Conservation (phyloP, 2,888 invertebrate species). For the Ectropis crepuscularia region DNA sequence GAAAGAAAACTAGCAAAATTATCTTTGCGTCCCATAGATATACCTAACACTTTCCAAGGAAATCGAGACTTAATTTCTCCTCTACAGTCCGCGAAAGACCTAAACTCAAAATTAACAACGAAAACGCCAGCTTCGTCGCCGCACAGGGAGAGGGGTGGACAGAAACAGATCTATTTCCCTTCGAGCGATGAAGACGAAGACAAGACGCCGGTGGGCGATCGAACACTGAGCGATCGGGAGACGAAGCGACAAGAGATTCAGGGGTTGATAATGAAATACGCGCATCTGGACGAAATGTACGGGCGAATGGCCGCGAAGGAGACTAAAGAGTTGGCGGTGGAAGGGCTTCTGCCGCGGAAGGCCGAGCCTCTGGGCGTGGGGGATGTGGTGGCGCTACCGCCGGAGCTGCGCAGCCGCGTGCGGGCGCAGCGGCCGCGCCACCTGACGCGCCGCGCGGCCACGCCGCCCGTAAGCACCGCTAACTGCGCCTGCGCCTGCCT, state of each 20-base stretch:
- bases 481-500: conserved; percentile 74
- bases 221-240: conserved; percentile 88
- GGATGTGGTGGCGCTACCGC: conserved; percentile 74
- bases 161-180: conserved; percentile 79
- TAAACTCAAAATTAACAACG: conserved; percentile 56
- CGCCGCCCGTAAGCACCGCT: conserved; percentile 84
- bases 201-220: conserved; percentile 82
- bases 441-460: conserved; percentile 81
- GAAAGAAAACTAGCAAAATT: conserved; percentile 79
- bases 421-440: conserved; percentile 74
- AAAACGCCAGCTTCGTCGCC: conserved; percentile 75
- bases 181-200: conserved; percentile 83
- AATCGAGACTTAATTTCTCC: conserved; percentile 84
- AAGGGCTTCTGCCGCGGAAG: conserved; percentile 53
- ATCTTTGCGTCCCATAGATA: conserved; percentile 83
- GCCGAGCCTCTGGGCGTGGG: conserved; percentile 71
- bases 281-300: conserved; percentile 90
- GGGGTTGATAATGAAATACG: conserved; percentile 92
- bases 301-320: conserved; percentile 77
- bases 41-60: conserved; percentile 67
- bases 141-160: conserved; percentile 66
- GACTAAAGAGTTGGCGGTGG: conserved; percentile 58
- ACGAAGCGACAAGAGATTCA: conserved; percentile 93
- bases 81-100: conserved; percentile 68
- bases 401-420: conserved; percentile 76